Percentiles rank a stretch among this genome's conserved stretches.
Evolutionary conservation across 2,113 vertebrate genomes (phyloP).

Genomic region (Sphaerodactylus townsendi): DNA sequence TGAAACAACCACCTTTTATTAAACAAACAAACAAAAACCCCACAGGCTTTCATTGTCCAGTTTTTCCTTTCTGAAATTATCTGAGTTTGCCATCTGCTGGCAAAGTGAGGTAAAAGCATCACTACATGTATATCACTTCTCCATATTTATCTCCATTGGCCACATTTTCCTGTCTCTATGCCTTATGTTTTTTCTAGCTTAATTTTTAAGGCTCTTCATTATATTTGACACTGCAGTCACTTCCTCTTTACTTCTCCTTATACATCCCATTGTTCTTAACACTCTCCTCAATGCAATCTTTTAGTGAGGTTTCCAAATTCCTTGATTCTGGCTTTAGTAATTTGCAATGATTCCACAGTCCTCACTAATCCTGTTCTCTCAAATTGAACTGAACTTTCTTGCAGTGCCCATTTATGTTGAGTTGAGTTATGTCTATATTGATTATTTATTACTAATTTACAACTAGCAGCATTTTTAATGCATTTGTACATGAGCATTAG

Average conservation of each 20-base stretch:
- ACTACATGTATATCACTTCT: not conserved
- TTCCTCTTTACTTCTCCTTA: not conserved
- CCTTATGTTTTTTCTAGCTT: too few species aligned
- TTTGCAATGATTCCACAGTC: not conserved
- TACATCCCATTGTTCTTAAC: not conserved
- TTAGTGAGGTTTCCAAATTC: not conserved
- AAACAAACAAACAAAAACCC: too few species aligned
- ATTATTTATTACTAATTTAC: too few species aligned
- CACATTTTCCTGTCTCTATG: not conserved
- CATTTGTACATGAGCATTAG: too few species aligned
- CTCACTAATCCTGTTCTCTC: too few species aligned
- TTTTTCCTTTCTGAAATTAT: not conserved
- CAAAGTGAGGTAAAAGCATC: not conserved
- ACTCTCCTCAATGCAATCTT: not conserved
- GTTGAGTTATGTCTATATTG: too few species aligned
- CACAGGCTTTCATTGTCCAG: accelerated
- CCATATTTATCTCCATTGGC: not conserved
- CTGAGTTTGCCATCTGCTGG: constrained; percentile 71
- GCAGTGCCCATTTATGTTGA: too few species aligned
- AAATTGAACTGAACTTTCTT: too few species aligned
- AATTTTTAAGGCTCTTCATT: not conserved
- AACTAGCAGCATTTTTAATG: too few species aligned
- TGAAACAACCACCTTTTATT: accelerated
- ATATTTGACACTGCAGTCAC: not conserved
- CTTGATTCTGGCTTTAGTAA: not conserved